Percentiles rank a stretch among this genome's conserved stretches.
Conservation (phyloP, 2,888 invertebrate genomes). For the Rhabditoides inermis region DNA sequence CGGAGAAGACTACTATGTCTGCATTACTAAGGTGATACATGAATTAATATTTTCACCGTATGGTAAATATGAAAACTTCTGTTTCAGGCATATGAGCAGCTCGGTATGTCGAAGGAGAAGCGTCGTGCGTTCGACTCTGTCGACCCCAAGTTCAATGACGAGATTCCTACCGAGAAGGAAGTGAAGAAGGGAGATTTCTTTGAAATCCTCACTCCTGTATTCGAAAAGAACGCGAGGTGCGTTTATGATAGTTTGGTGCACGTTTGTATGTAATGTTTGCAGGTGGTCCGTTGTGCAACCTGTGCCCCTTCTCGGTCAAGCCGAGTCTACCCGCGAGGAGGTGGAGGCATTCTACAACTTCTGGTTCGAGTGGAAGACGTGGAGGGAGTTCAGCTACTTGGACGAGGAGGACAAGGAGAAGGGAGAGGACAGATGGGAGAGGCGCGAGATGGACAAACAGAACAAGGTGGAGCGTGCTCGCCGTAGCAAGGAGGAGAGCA, state of each 20-base stretch:
- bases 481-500: conserved; percentile 92
- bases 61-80: not conserved
- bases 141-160: conserved; percentile 85
- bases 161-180: conserved; percentile 66
- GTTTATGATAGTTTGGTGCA: conserved; percentile 7
- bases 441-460: conserved; percentile 95
- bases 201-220: conserved; percentile 56
- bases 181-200: conserved; percentile 66
- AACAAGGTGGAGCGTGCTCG: conserved; percentile 82
- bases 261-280: conserved; percentile 4
- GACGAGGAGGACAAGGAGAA: conserved; percentile 98
- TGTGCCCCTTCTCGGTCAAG: conserved; percentile 74
- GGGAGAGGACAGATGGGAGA: conserved; percentile 86
- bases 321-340: conserved; percentile 69
- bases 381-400: conserved; percentile 87
- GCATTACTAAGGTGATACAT: conserved; percentile 72
- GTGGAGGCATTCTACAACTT: conserved; percentile 92
- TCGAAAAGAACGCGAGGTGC: conserved; percentile 58
- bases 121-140: conserved; percentile 89
- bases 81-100: conserved; percentile 43
- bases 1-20: conserved; percentile 89
- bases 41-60: not conserved
- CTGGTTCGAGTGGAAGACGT: conserved; percentile 92
- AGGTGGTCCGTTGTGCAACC: conserved; percentile 83
- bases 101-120: conserved; percentile 57